A percentile compares a stretch with the other conserved stretches of the same genome.
Evolutionary conservation across 2,888 invertebrate genomes (phyloP).

Genomic region (Lepidocyrtoides sp.): DNA sequence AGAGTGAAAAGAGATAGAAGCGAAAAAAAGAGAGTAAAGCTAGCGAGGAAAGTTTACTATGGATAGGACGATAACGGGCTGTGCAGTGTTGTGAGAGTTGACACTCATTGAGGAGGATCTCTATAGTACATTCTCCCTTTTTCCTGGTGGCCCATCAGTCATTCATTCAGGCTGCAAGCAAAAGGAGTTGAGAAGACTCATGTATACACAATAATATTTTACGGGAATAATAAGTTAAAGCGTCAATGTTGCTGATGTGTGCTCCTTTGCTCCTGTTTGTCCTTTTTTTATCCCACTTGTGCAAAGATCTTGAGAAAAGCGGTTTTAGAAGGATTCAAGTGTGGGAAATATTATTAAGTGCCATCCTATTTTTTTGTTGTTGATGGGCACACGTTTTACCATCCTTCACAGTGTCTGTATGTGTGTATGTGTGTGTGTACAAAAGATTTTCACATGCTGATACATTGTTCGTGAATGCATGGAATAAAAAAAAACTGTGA

Average conservation of each 20-base stretch:
- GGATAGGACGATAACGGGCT: conserved; percentile 52
- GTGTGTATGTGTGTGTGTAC: background rate
- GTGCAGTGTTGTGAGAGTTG: conserved; percentile 58
- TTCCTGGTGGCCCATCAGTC: conserved; percentile 72
- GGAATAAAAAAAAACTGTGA: conserved; percentile 1
- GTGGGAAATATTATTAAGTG: conserved; percentile 66
- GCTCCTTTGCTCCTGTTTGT: conserved; percentile 64
- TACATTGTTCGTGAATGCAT: background rate
- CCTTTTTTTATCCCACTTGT: conserved; percentile 74
- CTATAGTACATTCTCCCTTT: conserved; percentile 64
- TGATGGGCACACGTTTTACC: background rate
- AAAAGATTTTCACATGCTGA: background rate
- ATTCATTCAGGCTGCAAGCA: conserved; percentile 76
- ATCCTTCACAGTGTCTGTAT: background rate
- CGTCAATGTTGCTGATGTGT: conserved; percentile 11
- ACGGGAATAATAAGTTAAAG: conserved; percentile 33
- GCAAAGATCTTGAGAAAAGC: conserved; percentile 67
- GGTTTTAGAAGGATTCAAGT: conserved; percentile 71
- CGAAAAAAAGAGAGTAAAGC: too few relatives aligned
- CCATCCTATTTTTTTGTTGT: conserved; percentile 39
- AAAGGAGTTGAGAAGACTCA: conserved; percentile 43
- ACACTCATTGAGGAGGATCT: conserved; percentile 74
- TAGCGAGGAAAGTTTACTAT: background rate
- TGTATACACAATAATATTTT: conserved; percentile 59
- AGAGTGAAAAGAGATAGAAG: background rate